These are phyloP conservation scores for Dioctria linearis DNA, from an alignment of 2,888 invertebrate species.

Conservation along the genomic window DNA sequence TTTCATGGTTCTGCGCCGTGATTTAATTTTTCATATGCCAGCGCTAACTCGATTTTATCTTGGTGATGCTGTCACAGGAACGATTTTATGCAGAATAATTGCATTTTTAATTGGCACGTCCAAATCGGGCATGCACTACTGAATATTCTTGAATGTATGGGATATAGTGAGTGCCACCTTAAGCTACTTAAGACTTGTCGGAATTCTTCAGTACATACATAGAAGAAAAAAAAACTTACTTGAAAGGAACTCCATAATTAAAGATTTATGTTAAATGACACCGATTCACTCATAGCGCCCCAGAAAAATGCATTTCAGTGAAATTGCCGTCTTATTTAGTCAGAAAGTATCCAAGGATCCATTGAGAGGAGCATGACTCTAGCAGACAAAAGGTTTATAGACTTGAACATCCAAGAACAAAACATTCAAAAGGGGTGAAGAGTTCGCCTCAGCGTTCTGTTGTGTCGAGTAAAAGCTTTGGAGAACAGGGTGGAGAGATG, in stretches of 20 bases:
- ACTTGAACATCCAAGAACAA: slow-evolving; percentile 20
- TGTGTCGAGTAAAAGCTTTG: slow-evolving; percentile 14
- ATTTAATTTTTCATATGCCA: slow-evolving; percentile 39
- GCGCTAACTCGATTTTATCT: slow-evolving; percentile 30
- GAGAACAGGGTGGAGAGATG: neutral
- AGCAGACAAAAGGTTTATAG: slow-evolving; percentile 31
- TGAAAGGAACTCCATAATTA: neutral
- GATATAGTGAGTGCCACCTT: neutral
- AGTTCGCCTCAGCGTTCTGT: neutral
- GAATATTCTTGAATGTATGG: neutral
- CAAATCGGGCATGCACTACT: neutral
- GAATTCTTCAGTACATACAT: neutral
- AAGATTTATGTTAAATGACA: slow-evolving; percentile 13
- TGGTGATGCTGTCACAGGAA: slow-evolving; percentile 7
- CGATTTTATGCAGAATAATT: slow-evolving; percentile 32
- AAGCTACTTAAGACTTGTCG: neutral
- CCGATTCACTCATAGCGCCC: slow-evolving; percentile 4
- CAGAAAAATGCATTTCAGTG: slow-evolving; percentile 30
- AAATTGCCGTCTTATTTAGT: slow-evolving; percentile 41
- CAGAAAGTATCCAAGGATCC: neutral
- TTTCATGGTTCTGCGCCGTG: slow-evolving; percentile 1
- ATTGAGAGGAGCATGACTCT: slow-evolving; percentile 34
- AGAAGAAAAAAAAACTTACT: neutral
- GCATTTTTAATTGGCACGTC: slow-evolving; percentile 37
- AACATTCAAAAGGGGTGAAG: slow-evolving; percentile 36